Evolutionary conservation across 1,140 invertebrate genomes (phyloP).

Genomic region (Hylaeus volcanicus): DNA sequence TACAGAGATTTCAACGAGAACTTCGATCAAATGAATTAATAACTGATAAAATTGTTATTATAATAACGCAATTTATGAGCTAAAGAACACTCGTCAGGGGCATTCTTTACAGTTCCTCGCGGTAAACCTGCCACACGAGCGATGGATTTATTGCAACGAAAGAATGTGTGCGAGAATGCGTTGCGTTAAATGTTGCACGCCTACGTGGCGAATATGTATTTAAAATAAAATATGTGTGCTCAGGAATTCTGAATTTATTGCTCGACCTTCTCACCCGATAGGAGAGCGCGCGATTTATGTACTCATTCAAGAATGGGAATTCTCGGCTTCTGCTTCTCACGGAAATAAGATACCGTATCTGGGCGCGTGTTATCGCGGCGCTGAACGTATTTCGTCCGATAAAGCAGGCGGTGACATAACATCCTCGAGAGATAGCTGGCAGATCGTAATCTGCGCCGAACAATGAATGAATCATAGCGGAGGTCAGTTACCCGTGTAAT

Average conservation of each 20-base stretch:
- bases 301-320: neutral
- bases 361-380: neutral
- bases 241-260: neutral
- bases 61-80: too few species aligned
- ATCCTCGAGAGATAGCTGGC: neutral
- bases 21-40: too few species aligned
- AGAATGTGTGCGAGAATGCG: neutral
- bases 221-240: slow-evolving; percentile 9
- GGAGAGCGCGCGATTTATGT: neutral
- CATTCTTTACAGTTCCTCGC: too few species aligned
- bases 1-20: too few species aligned
- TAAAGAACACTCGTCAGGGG: too few species aligned
- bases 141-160: too few species aligned
- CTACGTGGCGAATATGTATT: neutral
- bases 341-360: too few species aligned
- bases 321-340: neutral
- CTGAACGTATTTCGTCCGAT: neutral
- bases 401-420: neutral
- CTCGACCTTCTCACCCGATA: neutral
- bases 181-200: neutral
- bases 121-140: too few species aligned
- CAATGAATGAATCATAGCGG: neutral
- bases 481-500: neutral
- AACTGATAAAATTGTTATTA: too few species aligned
- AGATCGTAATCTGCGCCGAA: neutral